Evolutionary conservation across 2,888 invertebrate genomes (phyloP).

Genomic region (Xiphydria camelus): DNA sequence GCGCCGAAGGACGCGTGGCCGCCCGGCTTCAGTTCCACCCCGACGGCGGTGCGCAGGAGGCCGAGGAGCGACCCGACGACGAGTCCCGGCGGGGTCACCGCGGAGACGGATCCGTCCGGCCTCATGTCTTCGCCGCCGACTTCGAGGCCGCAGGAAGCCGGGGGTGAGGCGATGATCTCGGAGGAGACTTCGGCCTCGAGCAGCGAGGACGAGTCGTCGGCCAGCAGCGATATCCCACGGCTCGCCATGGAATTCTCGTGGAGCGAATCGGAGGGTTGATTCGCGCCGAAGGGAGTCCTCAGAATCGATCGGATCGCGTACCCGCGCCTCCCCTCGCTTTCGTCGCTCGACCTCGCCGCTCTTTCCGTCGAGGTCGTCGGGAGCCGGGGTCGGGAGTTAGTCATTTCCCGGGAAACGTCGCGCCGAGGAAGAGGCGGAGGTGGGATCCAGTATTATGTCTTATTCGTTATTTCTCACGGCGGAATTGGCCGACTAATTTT

Average conservation of each 20-base stretch:
- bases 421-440: too few relatives aligned
- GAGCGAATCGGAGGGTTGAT: slow-evolving; percentile 29
- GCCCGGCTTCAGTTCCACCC: slow-evolving; percentile 48
- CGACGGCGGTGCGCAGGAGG: slow-evolving; percentile 37
- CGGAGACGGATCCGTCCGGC: slow-evolving; percentile 60
- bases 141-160: slow-evolving; percentile 69
- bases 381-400: too few relatives aligned
- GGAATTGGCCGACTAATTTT: too few relatives aligned
- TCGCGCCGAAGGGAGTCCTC: too few relatives aligned
- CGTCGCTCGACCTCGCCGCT: too few relatives aligned
- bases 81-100: slow-evolving; percentile 51
- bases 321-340: too few relatives aligned
- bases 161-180: slow-evolving; percentile 72
- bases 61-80: slow-evolving; percentile 54
- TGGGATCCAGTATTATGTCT: too few relatives aligned
- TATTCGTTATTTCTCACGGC: too few relatives aligned
- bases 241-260: slow-evolving; percentile 37
- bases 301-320: too few relatives aligned
- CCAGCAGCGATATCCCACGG: slow-evolving; percentile 50
- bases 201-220: slow-evolving; percentile 53
- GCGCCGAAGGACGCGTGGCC: slow-evolving; percentile 33
- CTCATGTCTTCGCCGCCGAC: too few relatives aligned
- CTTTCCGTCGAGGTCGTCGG: too few relatives aligned
- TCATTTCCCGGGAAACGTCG: too few relatives aligned
- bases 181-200: slow-evolving; percentile 56